These are phyloP conservation scores for Acrocephalus arundinaceus DNA, from an alignment of 2,113 vertebrate species.

Conservation along the genomic window DNA sequence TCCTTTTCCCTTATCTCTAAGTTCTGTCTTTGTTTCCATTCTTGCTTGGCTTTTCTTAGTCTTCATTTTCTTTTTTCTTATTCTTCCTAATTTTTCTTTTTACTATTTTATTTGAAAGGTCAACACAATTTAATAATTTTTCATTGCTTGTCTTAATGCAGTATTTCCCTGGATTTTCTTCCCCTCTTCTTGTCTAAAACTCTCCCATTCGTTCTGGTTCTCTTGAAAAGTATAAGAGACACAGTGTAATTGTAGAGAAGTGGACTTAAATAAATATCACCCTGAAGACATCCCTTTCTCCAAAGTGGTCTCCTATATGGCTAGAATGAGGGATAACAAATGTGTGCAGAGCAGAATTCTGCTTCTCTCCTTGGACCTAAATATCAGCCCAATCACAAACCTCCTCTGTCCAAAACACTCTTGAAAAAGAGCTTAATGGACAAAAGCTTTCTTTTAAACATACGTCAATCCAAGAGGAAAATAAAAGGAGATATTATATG, in stretches of 20 bases:
- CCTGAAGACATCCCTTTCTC: not conserved
- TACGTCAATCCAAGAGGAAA: not conserved
- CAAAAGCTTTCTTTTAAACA: not conserved
- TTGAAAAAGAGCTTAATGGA: conserved; percentile 42
- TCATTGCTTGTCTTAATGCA: not conserved
- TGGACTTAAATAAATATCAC: not conserved
- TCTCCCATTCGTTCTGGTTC: not conserved
- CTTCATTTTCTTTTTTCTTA: not conserved
- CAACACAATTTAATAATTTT: not conserved
- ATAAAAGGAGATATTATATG: not conserved
- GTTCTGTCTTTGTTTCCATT: not conserved
- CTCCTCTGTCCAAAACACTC: conserved; percentile 10
- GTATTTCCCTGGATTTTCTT: too few relatives aligned
- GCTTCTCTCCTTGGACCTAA: conserved; percentile 4
- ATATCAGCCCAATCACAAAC: not conserved
- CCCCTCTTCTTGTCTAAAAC: not conserved
- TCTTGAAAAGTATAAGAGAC: not conserved
- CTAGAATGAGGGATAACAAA: not conserved
- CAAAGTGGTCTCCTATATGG: not conserved
- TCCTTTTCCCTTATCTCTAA: not conserved
- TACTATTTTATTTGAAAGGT: not conserved
- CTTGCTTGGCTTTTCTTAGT: not conserved
- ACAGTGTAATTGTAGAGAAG: not conserved
- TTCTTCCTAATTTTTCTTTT: not conserved
- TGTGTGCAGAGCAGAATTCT: not conserved